Base-by-base conservation (phyloP, 2,113 vertebrate species). In the Hydrochoerus hydrochaeris region DNA sequence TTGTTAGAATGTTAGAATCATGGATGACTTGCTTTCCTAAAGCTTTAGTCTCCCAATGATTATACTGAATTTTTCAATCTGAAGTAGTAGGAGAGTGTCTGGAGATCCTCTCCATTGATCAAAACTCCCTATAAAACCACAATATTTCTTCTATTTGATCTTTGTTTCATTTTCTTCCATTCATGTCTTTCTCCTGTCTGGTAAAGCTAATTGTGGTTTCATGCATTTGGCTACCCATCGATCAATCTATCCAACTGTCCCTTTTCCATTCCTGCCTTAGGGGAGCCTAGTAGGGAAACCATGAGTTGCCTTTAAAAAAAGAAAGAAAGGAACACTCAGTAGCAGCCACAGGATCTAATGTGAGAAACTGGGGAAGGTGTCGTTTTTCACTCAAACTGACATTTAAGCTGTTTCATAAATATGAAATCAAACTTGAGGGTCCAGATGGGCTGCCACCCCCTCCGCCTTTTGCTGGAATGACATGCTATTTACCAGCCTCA, bases 371-470 rank as follows among this genome's bases (percentile, higher is more conserved):
- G 85, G 95, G 98, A 98, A 98, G 98, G 98, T 98, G 98, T 98
- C 98, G 0, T 98, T 98, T 98, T 98, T 98, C 98, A 98, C 98
- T 98, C 98, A 98, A 98, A 98, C 97, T 98, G 98, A 98, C 98
- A 99, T 98, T 99, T 98, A 98, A 99, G 98, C 98, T 98, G 98
- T 98, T 99, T 98, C 98, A 98, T 98, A 99, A 99, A 98, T 98
- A 98, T 98, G 97, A 98, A 98, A 99, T 98, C 98, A 98, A 98
- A 98, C 98, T 98, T 93, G 65, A 98, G 96, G 98, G 97, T 97
- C 98, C 98, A 98, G 98, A 99, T 99, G 98, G 98, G 96, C 98
- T 98, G 95, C 98, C 98, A 20, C 97, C 98, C 98, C 98, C 97
- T 98, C 98, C 0, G 97, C 94, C 97, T 98, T 98, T 97, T 97